Conservation (phyloP, 2,113 vertebrate species). For the Amia ocellicauda region DNA sequence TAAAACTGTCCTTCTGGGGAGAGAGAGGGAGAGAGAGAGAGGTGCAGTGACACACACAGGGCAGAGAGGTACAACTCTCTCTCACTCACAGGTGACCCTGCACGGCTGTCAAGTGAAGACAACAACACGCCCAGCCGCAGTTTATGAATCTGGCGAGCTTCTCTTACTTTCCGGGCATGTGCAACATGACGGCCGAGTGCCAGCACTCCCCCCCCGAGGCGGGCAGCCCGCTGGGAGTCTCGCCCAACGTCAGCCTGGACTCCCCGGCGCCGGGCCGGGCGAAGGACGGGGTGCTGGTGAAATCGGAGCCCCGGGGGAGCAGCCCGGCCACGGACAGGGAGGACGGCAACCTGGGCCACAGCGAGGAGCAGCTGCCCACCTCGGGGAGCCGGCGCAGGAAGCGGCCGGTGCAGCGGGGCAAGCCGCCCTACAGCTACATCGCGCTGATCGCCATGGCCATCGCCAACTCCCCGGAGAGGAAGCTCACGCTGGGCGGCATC, state of each 20-base stretch:
- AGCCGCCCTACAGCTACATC: constrained; percentile 95
- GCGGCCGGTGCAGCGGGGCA: constrained; percentile 87
- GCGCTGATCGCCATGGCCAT: constrained; percentile 97
- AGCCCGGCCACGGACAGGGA: constrained; percentile 46
- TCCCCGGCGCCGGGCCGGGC: constrained; percentile 56
- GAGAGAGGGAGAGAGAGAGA: too few species aligned
- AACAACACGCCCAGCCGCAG: constrained; percentile 26
- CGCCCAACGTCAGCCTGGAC: constrained; percentile 62
- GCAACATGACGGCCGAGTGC: constrained; percentile 74
- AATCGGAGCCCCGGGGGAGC: constrained; percentile 65
- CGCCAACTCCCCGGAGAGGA: constrained; percentile 89
- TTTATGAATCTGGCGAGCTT: constrained; percentile 80
- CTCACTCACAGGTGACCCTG: background rate
- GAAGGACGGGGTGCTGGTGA: constrained; percentile 61
- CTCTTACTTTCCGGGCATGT: constrained; percentile 70
- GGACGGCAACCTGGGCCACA: constrained; percentile 54
- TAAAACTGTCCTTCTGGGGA: constrained; percentile 66
- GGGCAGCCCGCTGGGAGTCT: constrained; percentile 62
- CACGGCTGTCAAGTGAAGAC: constrained; percentile 6
- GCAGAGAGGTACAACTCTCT: background rate
- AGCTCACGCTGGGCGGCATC: constrained; percentile 91
- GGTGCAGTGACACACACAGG: too few species aligned
- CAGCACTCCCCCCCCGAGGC: constrained; percentile 62
- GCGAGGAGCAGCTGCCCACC: constrained; percentile 62
- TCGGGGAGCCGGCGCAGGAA: constrained; percentile 81